Evolutionary conservation across 2,113 vertebrate species (phyloP).

Genomic region (Anhinga rufa): DNA sequence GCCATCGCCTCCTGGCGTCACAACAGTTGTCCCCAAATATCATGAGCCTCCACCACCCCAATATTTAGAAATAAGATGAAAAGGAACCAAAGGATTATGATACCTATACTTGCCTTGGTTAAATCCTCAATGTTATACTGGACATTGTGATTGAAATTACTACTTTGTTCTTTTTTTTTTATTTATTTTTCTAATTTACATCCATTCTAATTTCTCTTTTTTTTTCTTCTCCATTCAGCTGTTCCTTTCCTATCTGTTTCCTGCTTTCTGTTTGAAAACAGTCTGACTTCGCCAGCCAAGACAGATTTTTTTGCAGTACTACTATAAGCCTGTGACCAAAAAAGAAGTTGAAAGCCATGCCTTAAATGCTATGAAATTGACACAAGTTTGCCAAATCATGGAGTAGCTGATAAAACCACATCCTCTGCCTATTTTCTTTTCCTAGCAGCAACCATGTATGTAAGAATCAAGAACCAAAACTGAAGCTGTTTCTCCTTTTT

Average conservation of each 20-base stretch:
- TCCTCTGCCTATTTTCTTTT: too few species aligned
- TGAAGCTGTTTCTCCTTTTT: background rate
- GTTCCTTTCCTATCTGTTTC: background rate
- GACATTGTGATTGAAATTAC: background rate
- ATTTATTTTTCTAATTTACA: background rate
- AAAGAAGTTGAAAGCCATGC: background rate
- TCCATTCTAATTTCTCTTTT: background rate
- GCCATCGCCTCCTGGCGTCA: accelerated
- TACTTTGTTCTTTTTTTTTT: background rate
- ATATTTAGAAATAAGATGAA: background rate
- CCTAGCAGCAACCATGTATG: background rate
- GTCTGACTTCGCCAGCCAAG: background rate
- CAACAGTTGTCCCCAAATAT: background rate
- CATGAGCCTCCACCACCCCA: background rate
- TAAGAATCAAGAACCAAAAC: background rate
- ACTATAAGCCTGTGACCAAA: background rate
- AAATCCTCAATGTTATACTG: background rate
- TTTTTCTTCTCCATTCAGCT: background rate
- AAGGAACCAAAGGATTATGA: background rate
- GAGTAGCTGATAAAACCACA: background rate
- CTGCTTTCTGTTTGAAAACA: slow-evolving; percentile 27
- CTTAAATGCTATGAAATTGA: background rate
- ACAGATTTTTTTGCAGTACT: slow-evolving; percentile 8
- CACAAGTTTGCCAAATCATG: background rate
- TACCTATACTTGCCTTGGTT: background rate